Base-by-base conservation (phyloP, 2,113 vertebrate genomes). In the Chaetodon trifascialis region DNA sequence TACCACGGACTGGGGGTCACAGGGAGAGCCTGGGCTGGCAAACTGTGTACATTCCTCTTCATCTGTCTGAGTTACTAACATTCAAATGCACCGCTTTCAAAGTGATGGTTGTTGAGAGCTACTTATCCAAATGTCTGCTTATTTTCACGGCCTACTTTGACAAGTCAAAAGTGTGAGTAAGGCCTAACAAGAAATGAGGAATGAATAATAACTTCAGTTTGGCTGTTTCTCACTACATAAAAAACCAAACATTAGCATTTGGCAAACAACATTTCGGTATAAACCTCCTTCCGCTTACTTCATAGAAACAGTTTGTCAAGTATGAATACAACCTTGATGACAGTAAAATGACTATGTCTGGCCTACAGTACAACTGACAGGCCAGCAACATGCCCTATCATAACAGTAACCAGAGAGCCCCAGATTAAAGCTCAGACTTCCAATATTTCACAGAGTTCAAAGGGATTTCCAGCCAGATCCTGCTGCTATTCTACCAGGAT, bases 371-470 rank as follows among this genome's bases (percentile, higher is more conserved):
- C 38, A 65, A 78, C 68, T 16, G 40, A 34, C 76, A 59, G 74
- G 75, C 82, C 65, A 77, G 73, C 64, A 84, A 87, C 84, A 84
- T 75, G 86, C 21, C 68, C 82, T 84, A 83, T 89, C 78, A 84
- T 82, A 88, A 86, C 79, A 79, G 85, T 79, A 86, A 86, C 79
- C 15, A 56, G 73, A 80, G 71, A 88, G 77, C 51, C 9, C n/a
- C 63, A 80, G 86, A 90, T 88, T 90, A 76, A 80, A 91, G 69
- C 68, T 51, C 52, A 79, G 82, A 82, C 59, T 47, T 83, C 23
- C 84, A 88, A 80, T 91, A 88, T 84, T 88, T 84, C 58, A 90
- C 63, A 78, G 34, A 85, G 42, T 84, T 89, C 86, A 87, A 89
- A 88, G 62, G 59, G 86, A 87, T 81, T 79, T 85, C 44, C 71